Evolutionary conservation across 2,113 vertebrate species (phyloP), one percentile per base, ranked within the genome.

Genomic region (Leiothrix lutea): DNA sequence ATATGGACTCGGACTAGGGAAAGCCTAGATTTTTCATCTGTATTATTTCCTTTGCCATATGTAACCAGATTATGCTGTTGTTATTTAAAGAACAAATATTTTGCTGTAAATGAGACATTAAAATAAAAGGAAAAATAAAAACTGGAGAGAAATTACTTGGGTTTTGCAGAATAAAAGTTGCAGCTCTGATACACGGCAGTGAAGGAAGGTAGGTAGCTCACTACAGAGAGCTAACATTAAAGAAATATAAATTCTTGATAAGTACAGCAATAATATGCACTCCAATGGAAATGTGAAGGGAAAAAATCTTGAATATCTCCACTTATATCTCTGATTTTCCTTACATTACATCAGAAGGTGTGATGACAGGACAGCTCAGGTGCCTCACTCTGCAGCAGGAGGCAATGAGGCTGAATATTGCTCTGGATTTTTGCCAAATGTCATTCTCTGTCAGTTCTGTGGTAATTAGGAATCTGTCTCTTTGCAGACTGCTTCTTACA

Each of bases 381-480:
- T 81, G 75, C 40, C 75, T 88, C 31, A 12, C 45, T 18, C 48
- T 51, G 67, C 48, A 91, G 40, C 60, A 51, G 15, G 72, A 94
- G 60, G 90, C 29, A 69, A 71, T 0, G 9, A 90, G 66, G 82
- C 74, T 28, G 23, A 88, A 54, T 16, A 29, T 4, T 61, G 50
- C 67, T 73, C 83, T 78, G 61, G 56, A 33, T 45, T 95, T 90
- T 67, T 91, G 86, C 92, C 92, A 95, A 60, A 44, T 26, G 67
- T 47, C 79, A 73, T 22, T 88, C 58, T 72, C 54, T 14, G 35
- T 78, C 64, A 86, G 8, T 44, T 66, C 77, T 0, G 0, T 3
- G 79, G 64, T 60, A 93, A 88, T 83, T 44, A 83, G 42, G 71
- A 90, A 86, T 25, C 44, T 92, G 56, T 90, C 26, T 42, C 65